Evolutionary conservation across 2,888 invertebrate species (phyloP).

Genomic region (Cheilosia variabilis): DNA sequence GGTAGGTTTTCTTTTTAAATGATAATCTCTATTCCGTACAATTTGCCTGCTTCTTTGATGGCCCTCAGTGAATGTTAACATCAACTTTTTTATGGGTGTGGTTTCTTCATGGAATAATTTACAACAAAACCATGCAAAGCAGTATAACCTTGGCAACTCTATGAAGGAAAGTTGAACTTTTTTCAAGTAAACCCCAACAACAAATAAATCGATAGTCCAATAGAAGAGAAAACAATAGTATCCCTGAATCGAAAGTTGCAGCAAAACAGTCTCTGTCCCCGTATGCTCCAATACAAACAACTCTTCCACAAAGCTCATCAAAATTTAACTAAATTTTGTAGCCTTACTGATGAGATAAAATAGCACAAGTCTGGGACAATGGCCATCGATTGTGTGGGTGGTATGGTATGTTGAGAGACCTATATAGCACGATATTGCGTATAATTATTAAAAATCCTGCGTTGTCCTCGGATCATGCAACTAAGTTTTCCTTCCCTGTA

Average conservation of each 20-base stretch:
- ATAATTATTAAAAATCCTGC: too few species aligned
- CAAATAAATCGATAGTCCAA: slow-evolving; percentile 25
- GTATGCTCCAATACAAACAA: slow-evolving; percentile 18
- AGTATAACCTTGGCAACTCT: slow-evolving; percentile 1
- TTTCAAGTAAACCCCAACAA: neutral
- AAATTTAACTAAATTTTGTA: slow-evolving; percentile 20
- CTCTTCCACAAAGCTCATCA: slow-evolving; percentile 24
- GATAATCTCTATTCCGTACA: neutral
- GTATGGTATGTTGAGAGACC: neutral
- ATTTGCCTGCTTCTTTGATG: neutral
- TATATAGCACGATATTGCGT: neutral
- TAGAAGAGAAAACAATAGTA: slow-evolving; percentile 6
- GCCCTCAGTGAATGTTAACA: neutral
- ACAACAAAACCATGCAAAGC: neutral
- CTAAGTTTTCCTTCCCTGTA: too few species aligned
- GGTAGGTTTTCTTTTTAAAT: neutral
- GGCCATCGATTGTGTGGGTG: neutral
- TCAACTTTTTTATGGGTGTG: neutral
- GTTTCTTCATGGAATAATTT: neutral
- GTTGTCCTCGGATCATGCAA: too few species aligned
- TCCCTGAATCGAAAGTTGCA: slow-evolving; percentile 8
- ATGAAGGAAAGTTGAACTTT: slow-evolving; percentile 7
- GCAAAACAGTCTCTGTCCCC: neutral
- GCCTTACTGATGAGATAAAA: slow-evolving; percentile 34
- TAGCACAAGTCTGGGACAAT: slow-evolving; percentile 4